Base-by-base conservation (phyloP, 2,797 vertebrate genomes). In the Poeciliopsis gracilis region DNA sequence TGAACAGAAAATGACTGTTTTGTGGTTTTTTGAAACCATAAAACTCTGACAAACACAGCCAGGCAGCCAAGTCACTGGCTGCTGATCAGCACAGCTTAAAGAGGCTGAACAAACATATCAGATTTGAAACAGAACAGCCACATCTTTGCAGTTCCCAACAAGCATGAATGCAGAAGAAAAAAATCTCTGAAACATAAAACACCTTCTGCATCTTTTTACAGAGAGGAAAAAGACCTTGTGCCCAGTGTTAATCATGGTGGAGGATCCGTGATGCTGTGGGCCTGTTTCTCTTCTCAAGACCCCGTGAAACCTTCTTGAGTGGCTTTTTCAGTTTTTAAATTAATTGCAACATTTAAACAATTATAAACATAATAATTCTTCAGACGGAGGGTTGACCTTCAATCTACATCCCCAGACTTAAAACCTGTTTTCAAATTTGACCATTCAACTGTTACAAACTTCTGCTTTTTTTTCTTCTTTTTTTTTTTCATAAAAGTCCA, bases 401-500 rank as follows among this genome's bases (percentile, higher is more conserved):
- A 38, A 38, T 36, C 4, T 67, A 23, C 10, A 0, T 41, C 2
- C 20, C 36, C 38, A 25, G 20, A 43, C 23, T 1, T 13, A 13
- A 41, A 41, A 13, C 38, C 36, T n/a, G 57, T 8, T 59, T 33
- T 61, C 57, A 61, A 7, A 30, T 36, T 36, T 33, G 15, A 63
- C 49, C 49, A 9, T 25, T 25, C 25, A 43, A 43, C 66, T 69
- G 33, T 51, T 47, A 38, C n/a, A 53, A n/a, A 57, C 74, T 23
- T 36, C 36, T 38, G 36, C 36, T 38, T 38, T 38, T 38, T 38
- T 38, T 38, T 49, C 11, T 66, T n/a, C n/a, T 16, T 8, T 55
- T 78, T 66, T 57, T 7, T 10, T 55, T 78, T 66, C 7, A 73
- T 63, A 28, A 49, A 63, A 18, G 63, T 53, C 43, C 25, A 75